These are phyloP conservation scores for Ochropleura plecta DNA, from an alignment of 2,888 invertebrate genomes.

Conservation along the genomic window DNA sequence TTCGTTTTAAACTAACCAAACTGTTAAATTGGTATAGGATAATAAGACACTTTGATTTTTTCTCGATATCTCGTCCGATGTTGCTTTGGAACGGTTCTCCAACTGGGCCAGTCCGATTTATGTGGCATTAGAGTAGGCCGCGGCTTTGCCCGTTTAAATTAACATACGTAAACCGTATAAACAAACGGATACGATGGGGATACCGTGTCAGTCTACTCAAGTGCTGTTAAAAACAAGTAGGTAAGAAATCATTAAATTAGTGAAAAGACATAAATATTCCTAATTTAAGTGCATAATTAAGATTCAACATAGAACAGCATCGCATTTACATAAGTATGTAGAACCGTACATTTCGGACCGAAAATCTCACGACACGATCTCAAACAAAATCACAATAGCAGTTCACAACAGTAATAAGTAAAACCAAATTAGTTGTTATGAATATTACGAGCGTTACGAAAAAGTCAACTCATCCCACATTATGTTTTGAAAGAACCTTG, in stretches of 20 bases:
- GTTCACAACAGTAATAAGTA: conserved; percentile 42
- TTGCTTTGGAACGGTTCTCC: conserved; percentile 45
- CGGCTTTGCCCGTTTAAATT: conserved; percentile 56
- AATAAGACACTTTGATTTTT: conserved; percentile 15
- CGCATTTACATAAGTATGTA: conserved; percentile 48
- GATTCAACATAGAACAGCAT: conserved; percentile 33
- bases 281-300: conserved; percentile 31
- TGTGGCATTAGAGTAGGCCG: conserved; percentile 56
- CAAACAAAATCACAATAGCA: conserved; percentile 50
- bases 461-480: conserved; percentile 74
- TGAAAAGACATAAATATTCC: conserved; percentile 17
- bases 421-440: conserved; percentile 52
- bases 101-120: conserved; percentile 61
- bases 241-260: conserved; percentile 6
- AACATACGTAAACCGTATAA: conserved; percentile 55
- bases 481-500: conserved; percentile 78
- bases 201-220: conserved; percentile 17
- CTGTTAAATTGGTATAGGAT: not conserved
- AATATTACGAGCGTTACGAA: conserved; percentile 61
- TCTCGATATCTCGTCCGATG: conserved; percentile 9
- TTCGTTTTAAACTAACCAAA: conserved; percentile 6
- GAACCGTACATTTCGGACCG: conserved; percentile 40
- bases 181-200: conserved; percentile 33
- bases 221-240: conserved; percentile 17
- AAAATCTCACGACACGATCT: conserved; percentile 54